These are phyloP conservation scores for Dimorphilus gyrociliatus DNA, from an alignment of 2,888 invertebrate species.

Conservation along the genomic window DNA sequence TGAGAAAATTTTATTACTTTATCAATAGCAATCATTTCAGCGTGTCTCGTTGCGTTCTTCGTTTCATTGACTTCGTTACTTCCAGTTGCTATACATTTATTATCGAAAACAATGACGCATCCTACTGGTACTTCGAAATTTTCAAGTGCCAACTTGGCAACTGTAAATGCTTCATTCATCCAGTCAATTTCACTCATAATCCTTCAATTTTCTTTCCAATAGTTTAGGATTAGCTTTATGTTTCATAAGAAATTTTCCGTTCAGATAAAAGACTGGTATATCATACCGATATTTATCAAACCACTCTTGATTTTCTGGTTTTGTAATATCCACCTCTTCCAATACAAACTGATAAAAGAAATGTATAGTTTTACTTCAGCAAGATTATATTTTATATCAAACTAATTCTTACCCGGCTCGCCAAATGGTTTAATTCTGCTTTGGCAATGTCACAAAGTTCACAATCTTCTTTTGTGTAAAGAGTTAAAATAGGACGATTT, in stretches of 20 bases:
- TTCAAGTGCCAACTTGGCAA: constrained; percentile 57
- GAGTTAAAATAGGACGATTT: constrained; percentile 56
- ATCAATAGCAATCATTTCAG: constrained; percentile 84
- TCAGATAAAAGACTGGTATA: constrained; percentile 71
- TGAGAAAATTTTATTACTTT: constrained; percentile 43
- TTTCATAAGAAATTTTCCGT: constrained; percentile 54
- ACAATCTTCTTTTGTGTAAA: constrained; percentile 67
- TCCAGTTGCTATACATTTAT: constrained; percentile 56
- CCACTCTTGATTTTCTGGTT: constrained; percentile 55
- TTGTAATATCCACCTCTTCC: constrained; percentile 58
- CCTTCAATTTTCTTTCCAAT: constrained; percentile 13
- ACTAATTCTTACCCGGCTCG: constrained; percentile 40
- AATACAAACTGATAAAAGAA: constrained; percentile 45
- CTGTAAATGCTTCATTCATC: constrained; percentile 26
- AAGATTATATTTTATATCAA: too few species aligned
- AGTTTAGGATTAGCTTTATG: constrained; percentile 25
- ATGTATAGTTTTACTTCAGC: too few species aligned
- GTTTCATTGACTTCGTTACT: constrained; percentile 79
- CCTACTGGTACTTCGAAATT: constrained; percentile 90
- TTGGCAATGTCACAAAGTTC: constrained; percentile 63
- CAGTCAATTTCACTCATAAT: constrained; percentile 11
- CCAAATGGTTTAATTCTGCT: constrained; percentile 38
- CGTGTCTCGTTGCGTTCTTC: constrained; percentile 85
- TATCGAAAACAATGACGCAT: constrained; percentile 65
- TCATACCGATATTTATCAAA: constrained; percentile 58